Evolutionary conservation across 1,140 invertebrate species (phyloP).

Genomic region (Daktulosphaira vitifoliae): DNA sequence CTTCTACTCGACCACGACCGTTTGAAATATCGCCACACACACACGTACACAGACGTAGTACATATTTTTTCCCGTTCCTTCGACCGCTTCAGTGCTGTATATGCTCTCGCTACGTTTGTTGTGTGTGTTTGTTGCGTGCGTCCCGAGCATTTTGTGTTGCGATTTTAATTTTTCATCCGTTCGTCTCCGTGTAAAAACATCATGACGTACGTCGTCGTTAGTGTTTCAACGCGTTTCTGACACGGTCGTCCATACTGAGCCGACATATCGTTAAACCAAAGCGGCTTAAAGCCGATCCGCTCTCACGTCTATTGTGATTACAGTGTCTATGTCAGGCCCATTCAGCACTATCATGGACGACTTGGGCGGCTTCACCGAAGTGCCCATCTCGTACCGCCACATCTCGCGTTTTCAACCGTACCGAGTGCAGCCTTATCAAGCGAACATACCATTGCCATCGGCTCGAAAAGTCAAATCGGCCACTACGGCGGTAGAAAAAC

Average conservation of each 20-base stretch:
- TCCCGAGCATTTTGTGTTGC: neutral
- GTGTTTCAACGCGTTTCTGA: neutral
- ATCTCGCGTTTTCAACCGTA: conserved; percentile 28
- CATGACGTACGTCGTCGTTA: neutral
- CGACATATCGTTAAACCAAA: too few species aligned
- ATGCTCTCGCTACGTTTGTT: neutral
- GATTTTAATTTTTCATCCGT: neutral
- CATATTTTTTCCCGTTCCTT: conserved; percentile 14
- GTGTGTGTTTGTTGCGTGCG: neutral
- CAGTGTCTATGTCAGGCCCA: conserved; percentile 22
- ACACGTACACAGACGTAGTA: neutral
- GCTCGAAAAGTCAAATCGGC: conserved; percentile 22
- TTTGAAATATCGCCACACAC: conserved; percentile 30
- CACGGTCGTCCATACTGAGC: neutral
- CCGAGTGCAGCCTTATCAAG: conserved; percentile 14
- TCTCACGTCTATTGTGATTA: too few species aligned
- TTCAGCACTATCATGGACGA: conserved; percentile 27
- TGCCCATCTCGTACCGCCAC: conserved; percentile 26
- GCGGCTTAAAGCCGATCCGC: too few species aligned
- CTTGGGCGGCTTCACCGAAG: conserved; percentile 23
- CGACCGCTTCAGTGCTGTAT: conserved; percentile 19
- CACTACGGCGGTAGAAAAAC: conserved; percentile 5
- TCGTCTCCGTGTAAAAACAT: too few species aligned
- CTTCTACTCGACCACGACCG: neutral
- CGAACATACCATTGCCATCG: neutral